Conservation (phyloP, 2,797 vertebrate species). For the Leucoraja ocellata region DNA sequence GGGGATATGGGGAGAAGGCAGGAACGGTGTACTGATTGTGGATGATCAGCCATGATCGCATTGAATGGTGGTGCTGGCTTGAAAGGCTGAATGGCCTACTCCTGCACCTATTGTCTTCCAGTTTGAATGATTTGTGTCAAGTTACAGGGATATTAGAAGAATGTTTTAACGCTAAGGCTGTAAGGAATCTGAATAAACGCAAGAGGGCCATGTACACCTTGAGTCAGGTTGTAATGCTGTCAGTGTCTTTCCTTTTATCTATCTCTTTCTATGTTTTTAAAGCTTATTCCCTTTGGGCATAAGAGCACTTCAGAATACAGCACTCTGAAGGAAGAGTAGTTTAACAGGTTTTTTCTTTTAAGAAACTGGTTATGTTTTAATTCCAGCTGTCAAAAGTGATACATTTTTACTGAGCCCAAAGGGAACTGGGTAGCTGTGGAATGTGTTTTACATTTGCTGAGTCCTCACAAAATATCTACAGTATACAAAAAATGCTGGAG, state of each 20-base stretch:
- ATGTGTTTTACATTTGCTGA: neutral
- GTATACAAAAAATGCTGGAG: neutral
- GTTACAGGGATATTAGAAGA: neutral
- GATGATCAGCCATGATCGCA: too few relatives aligned
- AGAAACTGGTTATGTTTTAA: conserved; percentile 12
- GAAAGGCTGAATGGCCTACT: too few relatives aligned
- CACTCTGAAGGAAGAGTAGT: neutral
- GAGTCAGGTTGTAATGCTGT: neutral
- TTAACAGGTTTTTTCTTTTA: neutral
- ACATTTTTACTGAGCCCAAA: neutral
- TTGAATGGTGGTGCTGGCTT: too few relatives aligned
- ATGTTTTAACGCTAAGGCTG: neutral
- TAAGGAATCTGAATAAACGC: neutral
- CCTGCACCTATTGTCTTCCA: neutral
- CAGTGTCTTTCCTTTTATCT: neutral
- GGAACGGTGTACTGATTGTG: too few relatives aligned
- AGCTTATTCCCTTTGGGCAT: neutral
- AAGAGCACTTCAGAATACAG: neutral
- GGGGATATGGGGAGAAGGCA: too few relatives aligned
- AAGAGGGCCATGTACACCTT: neutral
- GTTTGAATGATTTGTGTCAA: neutral
- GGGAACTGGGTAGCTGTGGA: neutral
- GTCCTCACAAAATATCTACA: neutral
- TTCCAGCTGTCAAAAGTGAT: neutral
- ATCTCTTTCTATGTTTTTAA: neutral